Conservation (phyloP, 2,888 invertebrate species). For the Hyposoter didymator region DNA sequence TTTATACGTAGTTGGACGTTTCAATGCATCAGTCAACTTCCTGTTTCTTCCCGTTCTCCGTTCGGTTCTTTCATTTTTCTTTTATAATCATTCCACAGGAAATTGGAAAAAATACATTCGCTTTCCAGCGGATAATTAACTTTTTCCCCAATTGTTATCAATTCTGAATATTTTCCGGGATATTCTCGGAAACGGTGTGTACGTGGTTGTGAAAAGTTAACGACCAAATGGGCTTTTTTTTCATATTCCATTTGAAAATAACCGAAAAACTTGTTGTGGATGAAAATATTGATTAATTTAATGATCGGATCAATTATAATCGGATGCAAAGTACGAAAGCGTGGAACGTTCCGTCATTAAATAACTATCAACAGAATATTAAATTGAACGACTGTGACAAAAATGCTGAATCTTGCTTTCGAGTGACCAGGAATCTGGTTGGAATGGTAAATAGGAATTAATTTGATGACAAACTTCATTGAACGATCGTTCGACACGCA, state of each 20-base stretch:
- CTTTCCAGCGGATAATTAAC: not conserved
- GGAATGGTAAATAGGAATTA: not conserved
- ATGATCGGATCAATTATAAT: not conserved
- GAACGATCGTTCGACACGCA: not conserved
- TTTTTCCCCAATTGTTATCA: not conserved
- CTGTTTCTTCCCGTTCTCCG: constrained; percentile 34
- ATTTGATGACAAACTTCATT: not conserved
- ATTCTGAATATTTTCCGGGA: not conserved
- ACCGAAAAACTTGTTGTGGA: not conserved
- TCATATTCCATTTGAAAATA: not conserved
- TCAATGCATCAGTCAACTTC: constrained; percentile 48
- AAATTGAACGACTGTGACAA: not conserved
- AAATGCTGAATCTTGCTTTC: not conserved
- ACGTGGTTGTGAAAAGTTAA: not conserved
- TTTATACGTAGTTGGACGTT: constrained; percentile 52
- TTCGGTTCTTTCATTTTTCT: constrained; percentile 7
- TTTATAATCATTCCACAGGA: not conserved
- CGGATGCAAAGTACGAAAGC: too few species aligned
- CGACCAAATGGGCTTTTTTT: not conserved
- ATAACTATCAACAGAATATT: not conserved
- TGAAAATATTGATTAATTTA: not conserved
- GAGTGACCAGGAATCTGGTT: not conserved
- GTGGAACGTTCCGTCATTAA: not conserved
- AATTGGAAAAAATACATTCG: constrained; percentile 4
- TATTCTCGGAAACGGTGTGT: not conserved